phyloP scores from a whole-genome alignment of 2,797 vertebrate genomes.

The Sternotherus odoratus region DNA sequence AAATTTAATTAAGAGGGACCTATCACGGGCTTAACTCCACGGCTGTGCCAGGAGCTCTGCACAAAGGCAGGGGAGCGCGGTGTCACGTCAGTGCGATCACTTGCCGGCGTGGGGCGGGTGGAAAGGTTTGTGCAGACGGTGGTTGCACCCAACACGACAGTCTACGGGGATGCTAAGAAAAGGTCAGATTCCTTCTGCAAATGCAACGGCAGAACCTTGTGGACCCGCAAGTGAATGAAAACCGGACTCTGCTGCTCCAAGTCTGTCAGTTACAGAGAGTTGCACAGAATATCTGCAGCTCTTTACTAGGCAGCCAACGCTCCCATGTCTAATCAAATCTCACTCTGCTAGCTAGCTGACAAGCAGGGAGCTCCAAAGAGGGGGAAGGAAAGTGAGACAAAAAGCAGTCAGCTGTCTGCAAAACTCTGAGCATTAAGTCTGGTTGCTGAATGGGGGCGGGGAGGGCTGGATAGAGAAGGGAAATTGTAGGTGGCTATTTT shows the following conservation, averaged over 20 bases:
- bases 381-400: not conserved
- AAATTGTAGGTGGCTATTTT: accelerated
- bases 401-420: not conserved
- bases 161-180: slow-evolving; percentile 15
- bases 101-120: not conserved
- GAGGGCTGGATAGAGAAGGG: not conserved
- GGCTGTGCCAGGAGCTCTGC: not conserved
- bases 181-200: slow-evolving; percentile 52
- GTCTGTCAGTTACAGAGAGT: slow-evolving; percentile 6
- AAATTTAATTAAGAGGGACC: slow-evolving; percentile 79
- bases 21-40: slow-evolving; percentile 36
- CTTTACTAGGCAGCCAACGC: not conserved
- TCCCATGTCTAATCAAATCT: not conserved
- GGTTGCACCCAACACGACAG: not conserved
- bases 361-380: not conserved
- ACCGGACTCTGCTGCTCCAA: slow-evolving; percentile 50
- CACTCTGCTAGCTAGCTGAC: not conserved
- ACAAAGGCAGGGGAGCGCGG: slow-evolving; percentile 6
- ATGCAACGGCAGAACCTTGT: slow-evolving; percentile 42
- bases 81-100: not conserved
- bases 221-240: slow-evolving; percentile 56
- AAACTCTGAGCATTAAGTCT: not conserved
- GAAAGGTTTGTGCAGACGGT: not conserved
- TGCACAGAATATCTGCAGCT: accelerated
- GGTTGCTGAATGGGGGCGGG: accelerated